Evolutionary conservation across 2,797 vertebrate species (phyloP), one percentile per base, ranked within the genome.

Genomic region (Gymnopithys bicolor): DNA sequence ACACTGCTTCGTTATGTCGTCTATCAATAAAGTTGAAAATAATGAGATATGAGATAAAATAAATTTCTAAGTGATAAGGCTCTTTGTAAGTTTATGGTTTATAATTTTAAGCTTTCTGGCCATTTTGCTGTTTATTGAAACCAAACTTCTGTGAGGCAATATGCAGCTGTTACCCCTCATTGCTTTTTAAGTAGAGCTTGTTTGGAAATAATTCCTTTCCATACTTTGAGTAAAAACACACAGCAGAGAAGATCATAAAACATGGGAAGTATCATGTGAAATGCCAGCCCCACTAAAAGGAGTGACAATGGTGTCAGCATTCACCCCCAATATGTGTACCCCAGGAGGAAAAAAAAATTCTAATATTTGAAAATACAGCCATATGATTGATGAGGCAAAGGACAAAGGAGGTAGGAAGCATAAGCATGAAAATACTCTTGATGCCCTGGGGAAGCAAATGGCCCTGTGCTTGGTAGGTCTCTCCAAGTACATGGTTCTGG

Each of bases 181-280:
- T 81, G 56, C 1, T 88, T 93, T 33, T 78, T 89, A 49, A 94
- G 89, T 41, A 94, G 37, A 62, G 52, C 62, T 24, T 93, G 87
- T 35, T 96, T 91, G 25, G 83, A 97, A 48, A 87, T 5, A 28
- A 28, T 95, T 95, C 1, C 3, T 28, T n/a, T 87, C 30, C 1
- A 2, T 13, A 33, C n/a, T 49, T 85, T 95, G 77, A 49, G 63
- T 53, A 93, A 96, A 62, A 95, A 52, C 77, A 92, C 75, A 43
- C 32, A 90, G 33, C 80, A 94, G 7, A 84, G 43, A 59, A 53
- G 37, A 37, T 74, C 22, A 37, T 53, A 74, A 79, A 41, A 41
- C 6, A 12, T 12, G 53, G 23, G 56, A 75, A 68, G 5, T 35
- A 60, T 14, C 7, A 3, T 4, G 9, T 89, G 87, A 92, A 87